phyloP scores from a whole-genome alignment of 1,140 invertebrate species.

The Anthonomus grandis region DNA sequence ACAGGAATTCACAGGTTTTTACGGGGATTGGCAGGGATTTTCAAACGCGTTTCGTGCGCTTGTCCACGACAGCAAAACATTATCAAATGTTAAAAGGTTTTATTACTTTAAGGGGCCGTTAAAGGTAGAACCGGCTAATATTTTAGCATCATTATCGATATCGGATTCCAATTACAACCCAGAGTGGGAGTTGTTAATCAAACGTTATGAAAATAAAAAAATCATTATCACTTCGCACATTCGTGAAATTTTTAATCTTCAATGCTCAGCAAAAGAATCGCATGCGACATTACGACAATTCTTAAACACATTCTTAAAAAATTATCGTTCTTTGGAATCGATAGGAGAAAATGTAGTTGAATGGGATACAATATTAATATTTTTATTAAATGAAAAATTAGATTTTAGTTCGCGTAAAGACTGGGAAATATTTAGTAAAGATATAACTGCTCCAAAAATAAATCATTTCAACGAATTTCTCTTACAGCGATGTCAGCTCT shows the following conservation, averaged over 20 bases:
- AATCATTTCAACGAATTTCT: no score
- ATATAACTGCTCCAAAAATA: no score
- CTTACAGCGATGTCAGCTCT: no score
- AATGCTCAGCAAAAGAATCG: neutral
- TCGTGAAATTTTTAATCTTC: neutral
- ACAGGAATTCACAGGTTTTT: no score
- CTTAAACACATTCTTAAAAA: neutral
- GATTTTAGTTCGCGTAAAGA: no score
- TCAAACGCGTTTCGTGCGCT: no score
- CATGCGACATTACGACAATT: neutral
- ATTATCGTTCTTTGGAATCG: neutral
- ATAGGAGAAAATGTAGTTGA: neutral
- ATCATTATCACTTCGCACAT: neutral
- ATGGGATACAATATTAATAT: no score
- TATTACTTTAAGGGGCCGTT: neutral
- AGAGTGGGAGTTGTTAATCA: neutral
- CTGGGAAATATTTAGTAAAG: no score
- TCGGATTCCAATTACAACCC: neutral
- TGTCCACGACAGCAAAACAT: no score
- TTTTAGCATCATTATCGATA: neutral
- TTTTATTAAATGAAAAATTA: no score
- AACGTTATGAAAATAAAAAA: slow-evolving; percentile 5
- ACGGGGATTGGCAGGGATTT: no score
- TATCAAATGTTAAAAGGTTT: neutral
- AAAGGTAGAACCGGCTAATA: neutral